Base-by-base conservation (phyloP, 23 tunicate genomes). In the Botrylloides violaceus region DNA sequence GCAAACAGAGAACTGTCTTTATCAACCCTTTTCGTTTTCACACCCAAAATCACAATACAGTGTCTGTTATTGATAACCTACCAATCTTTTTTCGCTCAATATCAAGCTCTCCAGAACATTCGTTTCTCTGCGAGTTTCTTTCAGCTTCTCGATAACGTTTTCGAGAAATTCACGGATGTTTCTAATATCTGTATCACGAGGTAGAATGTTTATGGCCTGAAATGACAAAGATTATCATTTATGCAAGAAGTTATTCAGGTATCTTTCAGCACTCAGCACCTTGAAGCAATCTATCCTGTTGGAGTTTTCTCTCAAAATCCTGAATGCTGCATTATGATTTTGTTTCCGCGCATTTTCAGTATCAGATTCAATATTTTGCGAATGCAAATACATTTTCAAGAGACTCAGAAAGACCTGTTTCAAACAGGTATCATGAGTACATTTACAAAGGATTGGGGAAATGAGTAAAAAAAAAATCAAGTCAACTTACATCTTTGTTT, bases 401-500 rank as follows among this genome's bases (percentile, higher is more conserved):
- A 87, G 37, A 34, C 53, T 50, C 18, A 87, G 33, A 68, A 86
- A 86, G 12, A 86, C 75, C 94, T 86, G 76, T 32, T 65, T 0
- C 20, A 76, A 24, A 60, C n/a, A n/a, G n/a, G n/a, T n/a, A n/a
- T n/a, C n/a, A n/a, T n/a, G n/a, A n/a, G n/a, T n/a, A n/a, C n/a
- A n/a, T n/a, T n/a, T n/a, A n/a, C n/a, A n/a, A n/a, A n/a, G n/a
- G n/a, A n/a, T n/a, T n/a, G n/a, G n/a, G n/a, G n/a, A n/a, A n/a
- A n/a, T n/a, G n/a, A n/a, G n/a, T n/a, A n/a, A n/a, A n/a, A n/a
- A n/a, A n/a, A n/a, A n/a, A n/a, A n/a, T n/a, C n/a, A n/a, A n/a
- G n/a, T n/a, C n/a, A n/a, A n/a, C n/a, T n/a, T 70, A 90, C 97
- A 68, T 83, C 82, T 33, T 73, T 83, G 57, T 90, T 83, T 12